phyloP scores from a whole-genome alignment of 2,113 vertebrate species.

The Dasyprocta punctata region DNA sequence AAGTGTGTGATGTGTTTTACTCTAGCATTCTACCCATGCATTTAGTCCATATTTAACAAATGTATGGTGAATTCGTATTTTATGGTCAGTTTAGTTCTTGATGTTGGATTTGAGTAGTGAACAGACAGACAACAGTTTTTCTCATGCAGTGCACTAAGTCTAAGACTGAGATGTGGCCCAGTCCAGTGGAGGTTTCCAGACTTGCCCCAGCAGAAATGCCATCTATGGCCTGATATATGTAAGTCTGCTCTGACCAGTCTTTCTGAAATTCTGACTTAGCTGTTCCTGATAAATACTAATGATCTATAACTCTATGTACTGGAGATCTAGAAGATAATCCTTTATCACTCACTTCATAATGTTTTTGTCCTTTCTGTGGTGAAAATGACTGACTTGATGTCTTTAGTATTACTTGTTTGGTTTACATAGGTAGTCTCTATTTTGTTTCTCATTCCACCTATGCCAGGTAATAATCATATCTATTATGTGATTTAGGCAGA shows the following conservation, averaged over 20 bases:
- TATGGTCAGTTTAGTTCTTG: not conserved
- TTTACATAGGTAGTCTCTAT: not conserved
- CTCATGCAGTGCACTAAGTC: not conserved
- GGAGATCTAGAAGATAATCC: not conserved
- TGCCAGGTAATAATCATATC: not conserved
- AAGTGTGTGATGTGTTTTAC: not conserved
- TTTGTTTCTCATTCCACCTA: not conserved
- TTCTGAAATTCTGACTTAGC: too few relatives aligned
- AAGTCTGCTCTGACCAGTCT: not conserved
- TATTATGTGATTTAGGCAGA: too few relatives aligned
- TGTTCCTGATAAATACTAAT: not conserved
- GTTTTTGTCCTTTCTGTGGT: not conserved
- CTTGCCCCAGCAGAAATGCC: rapidly evolving
- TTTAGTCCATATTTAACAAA: not conserved
- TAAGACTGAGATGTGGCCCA: not conserved
- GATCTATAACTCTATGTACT: not conserved
- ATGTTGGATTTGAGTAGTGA: not conserved
- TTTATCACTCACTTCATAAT: not conserved
- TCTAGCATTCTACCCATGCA: not conserved
- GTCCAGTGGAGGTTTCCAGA: too few relatives aligned
- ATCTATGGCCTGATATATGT: rapidly evolving
- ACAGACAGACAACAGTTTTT: not conserved
- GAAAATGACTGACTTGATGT: not conserved
- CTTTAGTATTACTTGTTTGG: not conserved
- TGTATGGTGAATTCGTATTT: not conserved